Evolutionary conservation across 2,113 vertebrate species (phyloP), one percentile per base, ranked within the genome.

Genomic region (Oncorhynchus mykiss): DNA sequence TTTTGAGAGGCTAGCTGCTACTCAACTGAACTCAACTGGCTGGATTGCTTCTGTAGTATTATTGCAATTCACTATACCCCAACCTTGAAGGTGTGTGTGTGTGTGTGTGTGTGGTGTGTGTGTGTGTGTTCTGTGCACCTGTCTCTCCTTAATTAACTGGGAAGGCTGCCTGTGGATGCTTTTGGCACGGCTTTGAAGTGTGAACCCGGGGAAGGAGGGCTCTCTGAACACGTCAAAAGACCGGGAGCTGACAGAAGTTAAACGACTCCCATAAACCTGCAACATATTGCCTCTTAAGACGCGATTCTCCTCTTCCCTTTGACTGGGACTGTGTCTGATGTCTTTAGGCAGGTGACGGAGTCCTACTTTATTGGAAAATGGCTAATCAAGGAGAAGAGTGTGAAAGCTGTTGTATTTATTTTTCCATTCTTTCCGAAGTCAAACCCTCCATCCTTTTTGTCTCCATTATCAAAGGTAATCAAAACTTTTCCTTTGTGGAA

Each of bases 91-190:
- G 16, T 6, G 18, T 20, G 54, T 51, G 68, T 49, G 39, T 78
- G 22, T 25, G 51, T 51, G 68, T 49, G 14, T 5, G 24, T 25
- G 51, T 51, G 68, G 16, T 5, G 24, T 25, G 51, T 51, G 68
- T 49, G 39, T 78, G 76, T 73, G 49, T 72, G 72, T 57, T 13
- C 54, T 16, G 12, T 85, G 78, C 78, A 81, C 86, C 79, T 90
- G 81, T 81, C 84, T 83, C 73, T 22, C 71, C 65, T 85, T 87
- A 89, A 90, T 92, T 89, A 85, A 75, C 0, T 25, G 14, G 64
- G 68, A 73, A 78, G 71, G 76, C 82, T 62, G 78, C 79, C 78
- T 45, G 71, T 77, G 62, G 74, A 75, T 78, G 78, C 75, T 51
- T 73, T 65, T 79, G 65, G n/a, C 70, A 1, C 54, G 5, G 31